phyloP scores from a whole-genome alignment of 1,140 invertebrate genomes.

The silkworm (Bombyx mori) region ASM3026992v2 NC_085130.1:10096001-10096500 shows the following conservation, averaged over 20 bases:
- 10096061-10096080: constrained; percentile 11
- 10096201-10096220: not conserved
- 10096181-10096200: constrained; percentile 7
- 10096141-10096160: constrained; percentile 16
- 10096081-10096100: constrained; percentile 13
- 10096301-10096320: constrained; percentile 8
- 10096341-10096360: constrained; percentile 9
- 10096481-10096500: not conserved
- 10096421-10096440: constrained; percentile 7
- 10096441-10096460: constrained; percentile 11
- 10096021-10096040: constrained; percentile 2
- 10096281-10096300: not conserved
- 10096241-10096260: not conserved
- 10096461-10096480: constrained; percentile 10
- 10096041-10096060: constrained; percentile 6
- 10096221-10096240: constrained; percentile 1
- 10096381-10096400: constrained; percentile 11
- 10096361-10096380: constrained; percentile 11
- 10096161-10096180: constrained; percentile 13
- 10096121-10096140: constrained; percentile 13
- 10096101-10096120: constrained; percentile 7
- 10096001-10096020: not conserved
- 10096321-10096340: constrained; percentile 8
- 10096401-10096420: constrained; percentile 7
- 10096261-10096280: too few species aligned